Evolutionary conservation across 2,797 vertebrate species (phyloP), one percentile per base, ranked within the genome.

Genomic region (Moxostoma hubbsi): DNA sequence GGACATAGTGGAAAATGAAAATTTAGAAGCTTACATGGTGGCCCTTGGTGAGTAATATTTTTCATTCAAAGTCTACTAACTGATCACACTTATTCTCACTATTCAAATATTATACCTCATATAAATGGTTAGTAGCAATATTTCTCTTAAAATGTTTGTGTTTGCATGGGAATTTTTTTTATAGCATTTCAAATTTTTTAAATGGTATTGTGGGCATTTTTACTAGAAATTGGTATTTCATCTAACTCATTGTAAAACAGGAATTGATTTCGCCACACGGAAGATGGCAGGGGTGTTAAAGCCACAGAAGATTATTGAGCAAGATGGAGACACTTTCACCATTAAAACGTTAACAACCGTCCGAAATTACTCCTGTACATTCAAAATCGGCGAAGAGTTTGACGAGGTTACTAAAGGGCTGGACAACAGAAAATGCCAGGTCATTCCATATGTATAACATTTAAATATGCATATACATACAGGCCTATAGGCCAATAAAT

Each of bases 241-340:
- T 5, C 36, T 57, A 4, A 36, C 4, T 4, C 36, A 49, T 45
- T 61, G 3, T 50, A 74, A 49, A 2, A 8, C 84, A 97, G 96
- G 90, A 78, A 95, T 96, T 61, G 95, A 97, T 85, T 96, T 96
- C 83, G 92, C 94, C 82, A 96, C 95, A 1, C 93, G 94, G 66
- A 97, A 95, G 87, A 88, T 96, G 81, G 95, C 95, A n/a, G 91
- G 89, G 2, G 36, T 95, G 89, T 84, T 97, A 90, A 97, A 95
- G 86, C 95, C 96, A 9, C 95, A 96, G 90, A 98, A 97, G 82
- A 92, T 96, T 79, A 95, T 96, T 50, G 92, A 95, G 85, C 96
- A 97, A 89, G 89, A 96, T 0, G 94, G 94, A 0, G 91, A 96
- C 24, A 84, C 81, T 0, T 97, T 98, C 83, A 86, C 55, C 11